Percentiles rank a stretch among this genome's conserved stretches.
Conservation (phyloP, 2,797 vertebrate genomes). For the Taeniopygia guttata region DNA sequence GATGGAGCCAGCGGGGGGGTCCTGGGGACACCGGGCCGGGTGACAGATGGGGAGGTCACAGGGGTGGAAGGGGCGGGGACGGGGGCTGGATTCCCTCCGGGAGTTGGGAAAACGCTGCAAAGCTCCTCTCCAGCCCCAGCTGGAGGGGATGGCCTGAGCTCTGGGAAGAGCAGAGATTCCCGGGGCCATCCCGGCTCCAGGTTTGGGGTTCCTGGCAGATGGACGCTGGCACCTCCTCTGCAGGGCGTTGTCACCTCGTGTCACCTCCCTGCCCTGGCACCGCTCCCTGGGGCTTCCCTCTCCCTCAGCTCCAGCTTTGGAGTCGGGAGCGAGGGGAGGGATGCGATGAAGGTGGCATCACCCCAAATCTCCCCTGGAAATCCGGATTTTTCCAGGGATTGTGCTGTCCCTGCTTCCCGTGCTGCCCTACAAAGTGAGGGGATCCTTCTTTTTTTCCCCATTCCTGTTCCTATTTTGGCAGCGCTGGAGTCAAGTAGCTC, state of each 20-base stretch:
- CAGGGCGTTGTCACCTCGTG: neutral
- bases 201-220: fast-evolving
- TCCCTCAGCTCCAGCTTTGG: neutral
- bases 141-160: neutral
- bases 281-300: neutral
- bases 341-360: neutral
- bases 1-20: neutral
- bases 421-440: neutral
- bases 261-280: neutral
- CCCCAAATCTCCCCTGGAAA: neutral
- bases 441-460: neutral
- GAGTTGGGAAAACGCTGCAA: neutral
- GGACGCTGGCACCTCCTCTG: neutral
- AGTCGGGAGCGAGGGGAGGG: fast-evolving
- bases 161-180: neutral
- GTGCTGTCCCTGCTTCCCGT: fast-evolving
- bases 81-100: neutral
- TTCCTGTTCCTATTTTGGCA: slow-evolving; percentile 35
- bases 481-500: slow-evolving; percentile 65
- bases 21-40: neutral
- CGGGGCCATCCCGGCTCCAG: neutral
- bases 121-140: neutral
- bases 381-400: fast-evolving
- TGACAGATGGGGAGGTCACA: neutral
- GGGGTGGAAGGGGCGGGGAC: neutral